Percentiles rank a stretch among this genome's conserved stretches.
These are phyloP conservation scores for Menura novaehollandiae DNA, from an alignment of 2,113 vertebrate genomes.

Conservation along the genomic window DNA sequence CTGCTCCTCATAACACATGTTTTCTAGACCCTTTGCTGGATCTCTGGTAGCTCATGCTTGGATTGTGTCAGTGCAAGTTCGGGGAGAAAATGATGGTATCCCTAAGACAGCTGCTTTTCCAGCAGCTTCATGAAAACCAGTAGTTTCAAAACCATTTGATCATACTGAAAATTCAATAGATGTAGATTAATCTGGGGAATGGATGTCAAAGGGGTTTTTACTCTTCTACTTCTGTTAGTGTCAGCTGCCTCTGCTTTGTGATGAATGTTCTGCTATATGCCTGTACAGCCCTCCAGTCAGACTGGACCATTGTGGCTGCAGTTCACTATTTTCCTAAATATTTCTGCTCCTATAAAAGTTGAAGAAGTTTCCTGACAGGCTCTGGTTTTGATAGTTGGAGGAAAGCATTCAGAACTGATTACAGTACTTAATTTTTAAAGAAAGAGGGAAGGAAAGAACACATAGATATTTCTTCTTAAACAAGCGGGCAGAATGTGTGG, in stretches of 20 bases:
- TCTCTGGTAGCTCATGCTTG: not conserved
- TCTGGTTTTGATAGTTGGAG: not conserved
- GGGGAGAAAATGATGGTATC: not conserved
- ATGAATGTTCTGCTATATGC: not conserved
- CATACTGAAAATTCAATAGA: not conserved
- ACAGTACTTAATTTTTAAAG: not conserved
- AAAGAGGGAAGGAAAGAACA: not conserved
- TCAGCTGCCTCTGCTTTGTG: not conserved
- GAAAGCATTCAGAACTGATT: not conserved
- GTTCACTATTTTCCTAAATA: not conserved
- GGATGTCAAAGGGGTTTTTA: not conserved
- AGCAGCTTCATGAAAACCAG: not conserved
- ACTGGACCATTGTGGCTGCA: not conserved
- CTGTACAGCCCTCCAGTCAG: not conserved
- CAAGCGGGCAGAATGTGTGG: not conserved
- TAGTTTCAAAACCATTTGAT: not conserved
- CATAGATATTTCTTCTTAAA: not conserved
- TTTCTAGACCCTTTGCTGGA: not conserved
- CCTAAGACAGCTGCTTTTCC: not conserved
- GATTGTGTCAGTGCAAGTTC: not conserved
- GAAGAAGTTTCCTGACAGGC: not conserved
- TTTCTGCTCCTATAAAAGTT: not conserved
- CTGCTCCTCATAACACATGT: not conserved
- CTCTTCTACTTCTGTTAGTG: not conserved
- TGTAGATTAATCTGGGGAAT: not conserved